Base-by-base conservation (phyloP, 1,140 invertebrate genomes). In the Drosophila ercepeae region DNA sequence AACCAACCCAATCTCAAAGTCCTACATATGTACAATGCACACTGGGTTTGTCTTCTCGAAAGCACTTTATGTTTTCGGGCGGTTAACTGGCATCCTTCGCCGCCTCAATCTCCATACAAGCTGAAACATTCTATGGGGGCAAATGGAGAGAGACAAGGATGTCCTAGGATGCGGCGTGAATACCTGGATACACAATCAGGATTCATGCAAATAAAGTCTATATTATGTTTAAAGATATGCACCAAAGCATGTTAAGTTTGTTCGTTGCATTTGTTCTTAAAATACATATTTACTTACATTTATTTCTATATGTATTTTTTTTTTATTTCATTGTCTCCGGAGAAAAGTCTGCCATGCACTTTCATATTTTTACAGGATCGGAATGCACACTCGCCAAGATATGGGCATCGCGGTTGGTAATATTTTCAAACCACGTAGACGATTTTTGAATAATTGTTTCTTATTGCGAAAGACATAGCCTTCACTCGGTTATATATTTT, bases 1-100 rank as follows among this genome's bases (percentile, higher is more conserved):
- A 58, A 36, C 41, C 59, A 60, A 60, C 21, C 32, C 67, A 71
- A 71, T 51, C 67, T 48, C 29, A 41, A 42, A 16, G 36, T 21
- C 21, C 19, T 53, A 52, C 57, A 49, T 51, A 49, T 44, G 39
- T 44, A 64, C 48, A 51, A 32, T 64, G 60, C 29, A 36, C 46
- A 46, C 41, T 48, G 18, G 29, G 16, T 59, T 45, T 57, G 54
- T 27, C 29, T 39, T 64, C 18, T 25, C 42, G 25, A 34, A 36
- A 32, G 59, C 23, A 52, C 52, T 19, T 57, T 36, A 50, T 63
- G 44, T 65, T 41, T 44, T 32, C 29, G 59, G 45, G 9, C 14
- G 14, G 52, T 27, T 6, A 18, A 8, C 36, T 16, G 36, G 36
- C 36, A 14, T 39, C 36, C 36, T 39, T 9, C 13, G 6, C 19